These are phyloP conservation scores for Callocephalon fimbriatum DNA, from an alignment of 2,113 vertebrate species.

Conservation along the genomic window DNA sequence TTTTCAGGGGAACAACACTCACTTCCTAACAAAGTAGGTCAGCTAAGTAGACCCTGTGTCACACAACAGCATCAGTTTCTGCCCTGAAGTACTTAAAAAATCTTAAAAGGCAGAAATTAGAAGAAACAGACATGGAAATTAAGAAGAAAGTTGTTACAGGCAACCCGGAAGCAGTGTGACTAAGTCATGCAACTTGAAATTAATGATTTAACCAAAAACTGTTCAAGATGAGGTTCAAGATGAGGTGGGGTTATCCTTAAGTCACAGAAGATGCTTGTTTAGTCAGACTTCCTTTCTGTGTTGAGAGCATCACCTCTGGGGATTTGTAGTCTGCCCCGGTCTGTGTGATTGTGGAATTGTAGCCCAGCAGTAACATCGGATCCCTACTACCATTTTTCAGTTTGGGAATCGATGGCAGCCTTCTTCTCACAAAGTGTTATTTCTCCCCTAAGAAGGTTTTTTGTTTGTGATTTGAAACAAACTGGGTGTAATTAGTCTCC, in stretches of 20 bases:
- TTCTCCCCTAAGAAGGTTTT: background rate
- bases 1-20: background rate
- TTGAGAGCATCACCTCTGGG: background rate
- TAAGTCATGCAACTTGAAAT: background rate
- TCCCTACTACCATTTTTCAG: background rate
- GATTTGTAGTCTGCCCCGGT: background rate
- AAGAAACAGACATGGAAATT: background rate
- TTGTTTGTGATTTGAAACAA: background rate
- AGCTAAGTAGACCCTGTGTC: background rate
- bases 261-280: background rate
- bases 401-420: background rate
- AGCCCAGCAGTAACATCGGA: background rate
- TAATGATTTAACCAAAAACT: background rate
- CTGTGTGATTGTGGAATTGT: fast-evolving
- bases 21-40: constrained; percentile 22
- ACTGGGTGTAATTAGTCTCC: background rate
- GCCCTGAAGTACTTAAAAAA: background rate
- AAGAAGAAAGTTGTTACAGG: background rate
- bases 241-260: background rate
- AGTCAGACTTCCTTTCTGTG: background rate
- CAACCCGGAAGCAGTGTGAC: background rate
- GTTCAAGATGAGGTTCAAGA: background rate
- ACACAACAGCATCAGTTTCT: background rate
- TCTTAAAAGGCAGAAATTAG: background rate
- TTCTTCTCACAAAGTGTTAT: background rate